Conservation (phyloP, 2,888 invertebrate species). For the Aquatica leii region DNA sequence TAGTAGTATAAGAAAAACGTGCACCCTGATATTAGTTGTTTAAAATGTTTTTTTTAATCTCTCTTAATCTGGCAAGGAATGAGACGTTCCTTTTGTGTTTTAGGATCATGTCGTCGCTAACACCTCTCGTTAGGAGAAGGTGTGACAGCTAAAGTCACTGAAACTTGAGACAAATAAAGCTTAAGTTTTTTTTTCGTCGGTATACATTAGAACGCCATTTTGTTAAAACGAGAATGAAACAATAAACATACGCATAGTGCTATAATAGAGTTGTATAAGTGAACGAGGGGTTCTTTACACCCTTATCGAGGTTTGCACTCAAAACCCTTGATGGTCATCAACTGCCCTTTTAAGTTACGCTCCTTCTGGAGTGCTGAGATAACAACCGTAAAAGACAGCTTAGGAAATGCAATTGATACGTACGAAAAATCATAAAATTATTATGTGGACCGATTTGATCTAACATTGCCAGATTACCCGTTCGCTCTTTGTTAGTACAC, state of each 20-base stretch:
- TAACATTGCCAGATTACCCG: too few species aligned
- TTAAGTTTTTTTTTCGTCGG: too few species aligned
- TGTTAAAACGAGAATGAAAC: constrained; percentile 41
- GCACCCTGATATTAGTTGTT: constrained; percentile 56
- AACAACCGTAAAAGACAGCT: constrained; percentile 41
- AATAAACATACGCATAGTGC: constrained; percentile 45
- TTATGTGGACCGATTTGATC: too few species aligned
- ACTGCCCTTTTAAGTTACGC: constrained; percentile 42
- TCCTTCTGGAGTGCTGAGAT: constrained; percentile 44
- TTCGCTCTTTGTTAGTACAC: constrained; percentile 23
- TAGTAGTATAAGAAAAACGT: constrained; percentile 27
- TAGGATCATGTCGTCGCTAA: constrained; percentile 56
- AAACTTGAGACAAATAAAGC: constrained; percentile 53
- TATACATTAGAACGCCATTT: too few species aligned
- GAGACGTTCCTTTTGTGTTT: constrained; percentile 49
- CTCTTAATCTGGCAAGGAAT: constrained; percentile 58
- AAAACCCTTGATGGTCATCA: constrained; percentile 45
- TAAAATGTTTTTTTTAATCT: constrained; percentile 59
- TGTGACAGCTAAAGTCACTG: constrained; percentile 49
- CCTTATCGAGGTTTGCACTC: constrained; percentile 46
- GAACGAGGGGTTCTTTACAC: constrained; percentile 37
- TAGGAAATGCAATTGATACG: constrained; percentile 16
- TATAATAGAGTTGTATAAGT: constrained; percentile 50
- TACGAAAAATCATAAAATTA: too few species aligned
- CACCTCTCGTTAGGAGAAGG: constrained; percentile 51